A percentile compares a stretch with the other conserved stretches of the same genome.
phyloP scores from a whole-genome alignment of 2,888 invertebrate species.

The Cheilosia vulpina region DNA sequence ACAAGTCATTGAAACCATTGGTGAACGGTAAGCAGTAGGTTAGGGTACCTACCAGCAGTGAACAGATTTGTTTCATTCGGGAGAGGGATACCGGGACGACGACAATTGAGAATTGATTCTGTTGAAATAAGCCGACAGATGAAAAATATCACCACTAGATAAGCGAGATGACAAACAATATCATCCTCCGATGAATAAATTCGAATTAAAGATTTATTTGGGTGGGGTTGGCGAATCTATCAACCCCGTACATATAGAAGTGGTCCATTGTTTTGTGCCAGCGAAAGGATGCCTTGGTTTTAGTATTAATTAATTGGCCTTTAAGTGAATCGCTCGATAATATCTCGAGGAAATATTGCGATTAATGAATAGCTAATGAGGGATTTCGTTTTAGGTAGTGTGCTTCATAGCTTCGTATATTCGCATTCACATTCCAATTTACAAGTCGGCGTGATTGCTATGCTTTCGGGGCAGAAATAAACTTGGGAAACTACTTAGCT shows the following conservation, averaged over 20 bases:
- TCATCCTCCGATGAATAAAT: constrained; percentile 51
- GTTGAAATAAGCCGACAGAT: constrained; percentile 44
- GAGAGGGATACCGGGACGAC: background rate
- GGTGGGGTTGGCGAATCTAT: background rate
- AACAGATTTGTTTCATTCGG: background rate
- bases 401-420: background rate
- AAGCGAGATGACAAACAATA: constrained; percentile 54
- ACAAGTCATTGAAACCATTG: constrained; percentile 24
- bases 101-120: constrained; percentile 61
- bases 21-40: background rate
- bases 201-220: constrained; percentile 51
- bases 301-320: constrained; percentile 61
- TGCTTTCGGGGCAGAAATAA: constrained; percentile 16
- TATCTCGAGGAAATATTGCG: constrained; percentile 56
- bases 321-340: constrained; percentile 50
- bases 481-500: constrained; percentile 12
- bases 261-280: constrained; percentile 1
- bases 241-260: background rate
- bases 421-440: background rate
- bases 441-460: background rate
- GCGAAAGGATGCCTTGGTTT: constrained; percentile 21
- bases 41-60: background rate
- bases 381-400: constrained; percentile 29
- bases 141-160: constrained; percentile 54
- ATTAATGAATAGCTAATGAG: constrained; percentile 62